These are phyloP conservation scores for Xestia c-nigrum DNA, from an alignment of 2,888 invertebrate species.

Conservation along the genomic window DNA sequence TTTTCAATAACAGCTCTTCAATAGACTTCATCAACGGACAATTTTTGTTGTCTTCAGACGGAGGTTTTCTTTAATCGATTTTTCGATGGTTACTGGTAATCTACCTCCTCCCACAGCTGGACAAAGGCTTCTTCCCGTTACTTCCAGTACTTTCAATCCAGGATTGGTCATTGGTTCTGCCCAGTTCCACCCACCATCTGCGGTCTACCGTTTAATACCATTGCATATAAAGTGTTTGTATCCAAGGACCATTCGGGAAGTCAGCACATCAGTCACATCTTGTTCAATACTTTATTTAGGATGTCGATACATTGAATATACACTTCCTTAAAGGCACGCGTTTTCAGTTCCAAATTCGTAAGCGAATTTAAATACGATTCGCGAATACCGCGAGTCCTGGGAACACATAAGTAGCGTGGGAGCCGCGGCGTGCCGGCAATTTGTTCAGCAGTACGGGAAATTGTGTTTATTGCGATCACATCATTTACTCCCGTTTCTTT, in stretches of 20 bases:
- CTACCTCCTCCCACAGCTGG: neutral
- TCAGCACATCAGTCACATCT: neutral
- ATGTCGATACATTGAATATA: slow-evolving; percentile 15
- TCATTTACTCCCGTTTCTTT: slow-evolving; percentile 73
- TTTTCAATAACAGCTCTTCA: neutral
- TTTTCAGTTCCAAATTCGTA: neutral
- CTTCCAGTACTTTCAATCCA: neutral
- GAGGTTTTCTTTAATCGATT: neutral
- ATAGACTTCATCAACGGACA: neutral
- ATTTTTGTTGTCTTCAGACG: neutral
- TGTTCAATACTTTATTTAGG: neutral
- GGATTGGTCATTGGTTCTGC: neutral
- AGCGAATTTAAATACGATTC: slow-evolving; percentile 43
- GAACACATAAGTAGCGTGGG: slow-evolving; percentile 69
- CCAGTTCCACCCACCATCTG: neutral
- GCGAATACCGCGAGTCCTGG: slow-evolving; percentile 7
- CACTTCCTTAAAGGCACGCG: neutral
- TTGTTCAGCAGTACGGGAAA: slow-evolving; percentile 73
- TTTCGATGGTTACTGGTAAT: neutral
- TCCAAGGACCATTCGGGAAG: neutral
- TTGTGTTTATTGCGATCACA: slow-evolving; percentile 77
- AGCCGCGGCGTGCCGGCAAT: slow-evolving; percentile 70
- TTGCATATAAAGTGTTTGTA: neutral
- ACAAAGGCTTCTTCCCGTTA: neutral
- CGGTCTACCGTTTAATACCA: neutral